These are phyloP conservation scores for Arenaria interpres DNA, from an alignment of 2,113 vertebrate genomes.

Conservation along the genomic window DNA sequence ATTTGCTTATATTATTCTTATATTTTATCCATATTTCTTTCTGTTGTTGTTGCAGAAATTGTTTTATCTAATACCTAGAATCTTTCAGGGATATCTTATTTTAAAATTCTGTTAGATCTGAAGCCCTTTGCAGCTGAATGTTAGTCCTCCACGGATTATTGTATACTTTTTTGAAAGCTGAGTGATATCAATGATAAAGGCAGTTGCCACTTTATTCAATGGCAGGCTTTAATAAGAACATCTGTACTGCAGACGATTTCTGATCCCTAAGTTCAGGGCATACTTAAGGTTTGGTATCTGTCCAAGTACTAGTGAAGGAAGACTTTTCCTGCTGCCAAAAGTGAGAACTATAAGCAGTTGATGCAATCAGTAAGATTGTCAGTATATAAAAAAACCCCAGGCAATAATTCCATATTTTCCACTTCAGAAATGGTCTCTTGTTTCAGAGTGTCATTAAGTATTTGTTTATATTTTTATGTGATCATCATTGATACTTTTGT, in stretches of 20 bases:
- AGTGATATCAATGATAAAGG: neutral
- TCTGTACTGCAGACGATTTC: neutral
- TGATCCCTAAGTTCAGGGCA: neutral
- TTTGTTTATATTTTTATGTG: neutral
- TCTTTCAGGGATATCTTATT: neutral
- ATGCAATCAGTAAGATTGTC: neutral
- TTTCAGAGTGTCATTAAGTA: neutral
- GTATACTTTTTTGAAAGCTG: neutral
- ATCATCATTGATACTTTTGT: neutral
- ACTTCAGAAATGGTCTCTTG: neutral
- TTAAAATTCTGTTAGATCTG: neutral
- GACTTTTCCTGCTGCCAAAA: neutral
- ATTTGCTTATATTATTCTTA: neutral
- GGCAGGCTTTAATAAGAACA: neutral
- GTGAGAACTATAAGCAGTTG: neutral
- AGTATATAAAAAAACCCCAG: neutral
- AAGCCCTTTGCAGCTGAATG: neutral
- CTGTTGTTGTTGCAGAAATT: neutral
- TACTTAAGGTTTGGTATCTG: neutral
- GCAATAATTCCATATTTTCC: neutral
- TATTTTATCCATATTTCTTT: neutral
- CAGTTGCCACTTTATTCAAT: neutral
- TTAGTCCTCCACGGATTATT: neutral
- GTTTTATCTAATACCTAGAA: neutral
- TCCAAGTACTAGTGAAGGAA: neutral